These are phyloP conservation scores for Machimus rusticus DNA, from an alignment of 2,888 invertebrate genomes.

Conservation along the genomic window DNA sequence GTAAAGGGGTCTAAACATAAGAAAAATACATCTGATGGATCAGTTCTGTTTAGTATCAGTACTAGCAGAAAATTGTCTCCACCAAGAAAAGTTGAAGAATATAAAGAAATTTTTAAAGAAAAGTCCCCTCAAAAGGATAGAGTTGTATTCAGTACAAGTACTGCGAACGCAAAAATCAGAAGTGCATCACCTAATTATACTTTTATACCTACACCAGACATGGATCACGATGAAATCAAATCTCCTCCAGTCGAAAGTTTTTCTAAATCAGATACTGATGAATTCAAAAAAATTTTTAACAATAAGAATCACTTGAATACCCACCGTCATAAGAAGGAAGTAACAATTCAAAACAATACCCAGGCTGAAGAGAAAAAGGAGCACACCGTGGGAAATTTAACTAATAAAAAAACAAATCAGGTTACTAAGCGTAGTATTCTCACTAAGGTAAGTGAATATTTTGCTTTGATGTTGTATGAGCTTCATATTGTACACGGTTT, in stretches of 20 bases:
- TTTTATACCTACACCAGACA: not conserved
- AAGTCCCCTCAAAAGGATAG: not conserved
- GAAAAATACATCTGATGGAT: not conserved
- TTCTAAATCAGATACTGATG: constrained; percentile 21
- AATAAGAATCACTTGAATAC: not conserved
- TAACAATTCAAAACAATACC: not conserved
- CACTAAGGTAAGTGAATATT: constrained; percentile 1
- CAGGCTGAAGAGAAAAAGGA: not conserved
- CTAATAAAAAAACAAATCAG: not conserved
- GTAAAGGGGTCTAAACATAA: not conserved
- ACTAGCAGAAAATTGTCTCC: not conserved
- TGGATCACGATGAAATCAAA: not conserved
- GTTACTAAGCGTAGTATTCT: not conserved
- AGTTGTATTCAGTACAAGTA: constrained; percentile 25
- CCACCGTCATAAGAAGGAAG: not conserved
- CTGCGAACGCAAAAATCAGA: not conserved
- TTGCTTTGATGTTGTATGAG: not conserved
- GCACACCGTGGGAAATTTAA: not conserved
- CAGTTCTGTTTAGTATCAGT: constrained; percentile 9
- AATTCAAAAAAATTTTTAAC: not conserved
- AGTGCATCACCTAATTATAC: not conserved
- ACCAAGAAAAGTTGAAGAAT: not conserved
- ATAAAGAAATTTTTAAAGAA: not conserved
- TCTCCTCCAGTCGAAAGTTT: constrained; percentile 36
- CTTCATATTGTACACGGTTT: not conserved